Conservation (phyloP, 2,113 vertebrate genomes). For the Leucosticte australis region DNA sequence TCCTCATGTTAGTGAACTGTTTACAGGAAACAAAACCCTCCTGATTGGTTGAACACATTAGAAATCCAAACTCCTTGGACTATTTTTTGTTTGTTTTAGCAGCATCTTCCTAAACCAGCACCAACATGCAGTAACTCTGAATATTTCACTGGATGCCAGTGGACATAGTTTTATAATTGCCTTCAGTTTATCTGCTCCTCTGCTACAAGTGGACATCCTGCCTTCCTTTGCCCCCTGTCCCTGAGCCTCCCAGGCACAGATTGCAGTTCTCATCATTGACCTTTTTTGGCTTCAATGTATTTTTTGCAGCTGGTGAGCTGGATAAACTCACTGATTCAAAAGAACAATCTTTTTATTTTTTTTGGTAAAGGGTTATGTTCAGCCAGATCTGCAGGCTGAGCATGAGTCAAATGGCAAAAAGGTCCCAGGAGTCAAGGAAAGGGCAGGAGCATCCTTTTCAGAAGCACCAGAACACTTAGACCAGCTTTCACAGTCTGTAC, state of each 20-base stretch:
- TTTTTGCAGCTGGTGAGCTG: background rate
- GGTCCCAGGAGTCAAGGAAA: background rate
- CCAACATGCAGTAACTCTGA: background rate
- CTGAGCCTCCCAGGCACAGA: background rate
- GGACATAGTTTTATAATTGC: background rate
- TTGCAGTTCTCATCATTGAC: background rate
- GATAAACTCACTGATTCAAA: background rate
- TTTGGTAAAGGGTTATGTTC: background rate
- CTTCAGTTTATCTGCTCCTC: background rate
- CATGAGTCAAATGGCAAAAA: background rate
- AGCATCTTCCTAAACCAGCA: background rate
- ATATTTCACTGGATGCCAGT: background rate
- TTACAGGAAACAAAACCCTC: background rate
- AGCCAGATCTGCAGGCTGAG: background rate
- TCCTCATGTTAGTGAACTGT: background rate
- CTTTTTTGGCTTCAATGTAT: background rate
- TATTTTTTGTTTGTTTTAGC: background rate
- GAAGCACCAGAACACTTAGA: background rate
- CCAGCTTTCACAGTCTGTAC: background rate
- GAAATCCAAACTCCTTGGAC: background rate
- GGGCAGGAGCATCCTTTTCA: background rate
- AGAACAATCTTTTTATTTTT: background rate
- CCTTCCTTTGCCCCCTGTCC: background rate
- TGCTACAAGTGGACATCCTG: background rate
- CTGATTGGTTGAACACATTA: background rate